These are phyloP conservation scores for Leptosomus discolor DNA, from an alignment of 2,113 vertebrate genomes.

Conservation along the genomic window DNA sequence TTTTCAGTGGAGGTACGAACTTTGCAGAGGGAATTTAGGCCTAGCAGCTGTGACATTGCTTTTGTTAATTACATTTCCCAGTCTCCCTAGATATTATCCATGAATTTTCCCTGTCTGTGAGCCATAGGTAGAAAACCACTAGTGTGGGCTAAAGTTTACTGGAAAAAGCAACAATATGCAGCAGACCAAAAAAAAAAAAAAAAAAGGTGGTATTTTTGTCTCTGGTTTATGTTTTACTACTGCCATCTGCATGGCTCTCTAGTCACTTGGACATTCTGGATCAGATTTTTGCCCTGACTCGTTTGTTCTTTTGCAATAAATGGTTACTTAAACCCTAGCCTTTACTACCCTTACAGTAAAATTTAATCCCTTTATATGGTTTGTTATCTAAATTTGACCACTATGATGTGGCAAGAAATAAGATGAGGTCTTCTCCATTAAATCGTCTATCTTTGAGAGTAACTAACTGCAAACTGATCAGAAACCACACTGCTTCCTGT, in stretches of 20 bases:
- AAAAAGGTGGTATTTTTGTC: not conserved
- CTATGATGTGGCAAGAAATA: not conserved
- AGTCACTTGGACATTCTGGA: not conserved
- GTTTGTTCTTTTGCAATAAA: not conserved
- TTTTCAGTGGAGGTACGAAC: not conserved
- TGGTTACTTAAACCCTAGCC: not conserved
- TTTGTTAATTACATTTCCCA: not conserved
- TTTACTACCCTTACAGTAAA: not conserved
- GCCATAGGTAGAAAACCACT: not conserved
- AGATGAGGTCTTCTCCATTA: not conserved
- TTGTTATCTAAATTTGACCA: not conserved
- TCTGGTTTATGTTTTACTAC: not conserved
- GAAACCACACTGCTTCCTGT: slow-evolving; percentile 10
- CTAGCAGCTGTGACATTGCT: not conserved
- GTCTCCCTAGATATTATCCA: not conserved
- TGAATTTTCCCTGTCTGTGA: not conserved
- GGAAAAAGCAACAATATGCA: not conserved
- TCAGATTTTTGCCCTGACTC: not conserved
- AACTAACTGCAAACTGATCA: slow-evolving; percentile 12
- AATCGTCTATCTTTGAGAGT: not conserved
- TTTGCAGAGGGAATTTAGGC: not conserved
- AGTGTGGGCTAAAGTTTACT: not conserved
- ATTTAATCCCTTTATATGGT: not conserved
- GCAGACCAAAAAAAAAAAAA: not conserved
- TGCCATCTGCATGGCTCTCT: not conserved